Evolutionary conservation across 2,797 vertebrate species (phyloP), one percentile per base, ranked within the genome.

Genomic region (Myioborus miniatus): DNA sequence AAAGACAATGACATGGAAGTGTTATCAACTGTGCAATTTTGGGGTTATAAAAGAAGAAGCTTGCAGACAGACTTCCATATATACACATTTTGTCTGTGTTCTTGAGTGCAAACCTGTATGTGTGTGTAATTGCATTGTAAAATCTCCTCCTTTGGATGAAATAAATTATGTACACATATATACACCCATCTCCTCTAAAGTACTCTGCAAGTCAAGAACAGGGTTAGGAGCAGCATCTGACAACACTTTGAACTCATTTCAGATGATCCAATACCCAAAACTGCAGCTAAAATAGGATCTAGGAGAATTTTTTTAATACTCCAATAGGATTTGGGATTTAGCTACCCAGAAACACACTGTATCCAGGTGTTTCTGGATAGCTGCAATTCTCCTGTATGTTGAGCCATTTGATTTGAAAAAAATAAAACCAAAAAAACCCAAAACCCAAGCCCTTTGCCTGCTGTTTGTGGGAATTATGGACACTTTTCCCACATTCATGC

Each of bases 401-500:
- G 71, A 77, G 30, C 43, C 12, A 12, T 7, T 29, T 34, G n/a
- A 30, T 27, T 19, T 3, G 36, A 58, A 8, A 14, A 21, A 13
- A 15, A 15, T 11, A 44, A 44, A 44, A 44, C 3, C 24, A 50
- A 50, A 29, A 18, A 17, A 4, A 4, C 12, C 32, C 52, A 14
- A 58, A 58, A 15, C 13, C 52, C 30, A n/a, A 56, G 8, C 32
- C 49, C 20, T 81, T 86, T 87, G 8, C 53, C 47, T 21, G 2
- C 41, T 43, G 5, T 26, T 43, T 55, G 43, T 78, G 43, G 62
- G 37, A 52, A 29, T 53, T 20, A 4, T 5, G 37, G 39, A n/a
- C 22, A 15, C 7, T 16, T 11, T 19, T 14, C 8, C 19, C 2
- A 1, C 46, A 5, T 64, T 52, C 1, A 1, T 44, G 37, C 47